Percentiles rank a stretch among this genome's conserved stretches.
Evolutionary conservation across 2,888 invertebrate species (phyloP).

Genomic region (Hesperia comma): DNA sequence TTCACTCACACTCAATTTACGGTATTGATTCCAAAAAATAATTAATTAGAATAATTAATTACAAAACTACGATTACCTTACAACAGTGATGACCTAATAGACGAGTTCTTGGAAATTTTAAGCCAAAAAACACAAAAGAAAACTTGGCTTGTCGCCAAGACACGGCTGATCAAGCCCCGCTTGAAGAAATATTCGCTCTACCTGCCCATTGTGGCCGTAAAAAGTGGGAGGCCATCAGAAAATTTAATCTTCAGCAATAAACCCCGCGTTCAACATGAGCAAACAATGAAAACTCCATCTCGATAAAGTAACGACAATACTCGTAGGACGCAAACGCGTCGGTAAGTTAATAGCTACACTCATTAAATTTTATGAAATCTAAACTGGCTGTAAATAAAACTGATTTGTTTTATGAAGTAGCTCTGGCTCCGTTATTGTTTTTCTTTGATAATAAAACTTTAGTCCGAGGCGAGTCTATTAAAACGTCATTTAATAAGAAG

Average conservation of each 20-base stretch:
- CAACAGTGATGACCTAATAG: neutral
- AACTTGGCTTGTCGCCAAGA: constrained; percentile 24
- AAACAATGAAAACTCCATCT: constrained; percentile 39
- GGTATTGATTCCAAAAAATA: constrained; percentile 4
- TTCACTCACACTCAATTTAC: neutral
- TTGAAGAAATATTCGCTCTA: constrained; percentile 15
- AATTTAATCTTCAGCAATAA: constrained; percentile 40
- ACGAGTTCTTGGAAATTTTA: constrained; percentile 6
- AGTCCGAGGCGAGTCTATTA: neutral
- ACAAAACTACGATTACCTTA: neutral
- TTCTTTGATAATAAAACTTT: neutral
- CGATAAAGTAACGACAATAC: constrained; percentile 43
- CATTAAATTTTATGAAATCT: constrained; percentile 59
- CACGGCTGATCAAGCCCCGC: constrained; percentile 22
- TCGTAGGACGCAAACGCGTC: constrained; percentile 38
- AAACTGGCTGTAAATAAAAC: constrained; percentile 53
- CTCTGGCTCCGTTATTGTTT: constrained; percentile 4
- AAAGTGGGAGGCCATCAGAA: constrained; percentile 8
- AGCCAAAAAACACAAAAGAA: constrained; percentile 17
- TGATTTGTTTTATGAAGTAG: constrained; percentile 45
- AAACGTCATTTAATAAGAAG: neutral
- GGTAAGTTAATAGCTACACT: constrained; percentile 47
- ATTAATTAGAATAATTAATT: neutral
- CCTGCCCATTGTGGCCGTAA: constrained; percentile 6
- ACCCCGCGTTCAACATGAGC: constrained; percentile 39